Conservation (phyloP, 37 sponge, comb jelly and placozoan species). For the Cliona cf. orientalis region DNA sequence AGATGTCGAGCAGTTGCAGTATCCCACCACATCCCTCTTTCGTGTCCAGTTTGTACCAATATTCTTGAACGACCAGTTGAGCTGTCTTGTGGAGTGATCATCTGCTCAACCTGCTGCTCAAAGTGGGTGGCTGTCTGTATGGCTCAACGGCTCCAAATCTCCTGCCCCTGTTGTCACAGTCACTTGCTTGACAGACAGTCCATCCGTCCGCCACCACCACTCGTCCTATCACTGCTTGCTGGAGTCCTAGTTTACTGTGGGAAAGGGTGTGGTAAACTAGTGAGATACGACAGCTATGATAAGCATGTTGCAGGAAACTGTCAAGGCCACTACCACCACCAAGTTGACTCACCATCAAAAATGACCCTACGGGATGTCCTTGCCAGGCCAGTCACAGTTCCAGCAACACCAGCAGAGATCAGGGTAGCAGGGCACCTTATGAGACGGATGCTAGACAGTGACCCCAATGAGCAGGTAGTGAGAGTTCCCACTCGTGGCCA, state of each 20-base stretch:
- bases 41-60: no score
- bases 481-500: constrained; percentile 19
- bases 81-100: neutral
- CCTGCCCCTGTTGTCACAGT: constrained; percentile 26
- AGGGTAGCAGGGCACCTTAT: constrained; percentile 3
- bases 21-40: no score
- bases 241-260: neutral
- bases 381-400: neutral
- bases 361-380: constrained; percentile 3
- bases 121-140: constrained; percentile 10
- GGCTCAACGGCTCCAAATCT: no score
- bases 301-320: neutral
- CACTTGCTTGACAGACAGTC: neutral
- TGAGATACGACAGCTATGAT: no score
- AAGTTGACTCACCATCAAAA: constrained; percentile 2
- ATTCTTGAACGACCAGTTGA: no score
- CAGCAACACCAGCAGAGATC: neutral
- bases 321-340: no score
- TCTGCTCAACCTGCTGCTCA: constrained; percentile 9
- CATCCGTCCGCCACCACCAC: neutral
- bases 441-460: neutral
- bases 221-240: neutral
- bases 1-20: no score
- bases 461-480: neutral
- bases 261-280: neutral